Percentiles rank a stretch among this genome's conserved stretches.
Evolutionary conservation across 2,797 vertebrate species (phyloP).

Genomic region (Lateolabrax maculatus): DNA sequence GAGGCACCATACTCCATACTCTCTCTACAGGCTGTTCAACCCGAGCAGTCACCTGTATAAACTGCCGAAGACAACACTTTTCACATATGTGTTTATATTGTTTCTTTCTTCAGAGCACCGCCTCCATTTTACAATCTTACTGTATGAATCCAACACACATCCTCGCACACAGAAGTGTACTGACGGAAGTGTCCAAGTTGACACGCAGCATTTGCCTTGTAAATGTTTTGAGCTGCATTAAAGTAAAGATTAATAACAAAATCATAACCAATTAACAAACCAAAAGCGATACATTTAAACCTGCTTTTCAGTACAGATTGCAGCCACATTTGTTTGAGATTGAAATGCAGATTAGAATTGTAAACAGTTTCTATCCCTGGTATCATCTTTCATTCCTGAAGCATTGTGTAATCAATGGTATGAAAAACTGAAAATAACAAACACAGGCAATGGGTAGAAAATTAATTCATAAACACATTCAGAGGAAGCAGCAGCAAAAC

Average conservation of each 20-base stretch:
- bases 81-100: neutral
- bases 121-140: neutral
- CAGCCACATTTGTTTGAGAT: neutral
- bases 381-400: neutral
- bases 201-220: too few species aligned
- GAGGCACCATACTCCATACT: neutral
- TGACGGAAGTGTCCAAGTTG: too few species aligned
- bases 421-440: neutral
- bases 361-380: neutral
- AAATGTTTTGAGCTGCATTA: neutral
- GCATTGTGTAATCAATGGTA: neutral
- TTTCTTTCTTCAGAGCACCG: neutral
- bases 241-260: conserved; percentile 8
- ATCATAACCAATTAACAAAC: neutral
- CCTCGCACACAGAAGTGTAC: too few species aligned
- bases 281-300: neutral
- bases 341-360: neutral
- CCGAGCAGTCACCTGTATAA: neutral
- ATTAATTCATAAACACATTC: neutral
- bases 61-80: neutral
- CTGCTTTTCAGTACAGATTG: neutral
- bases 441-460: neutral
- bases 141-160: neutral
- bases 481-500: conserved; percentile 1
- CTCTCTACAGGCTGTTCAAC: neutral